Evolutionary conservation across 2,888 invertebrate species (phyloP), one percentile per base, ranked within the genome.

Genomic region (Urechis unicinctus): DNA sequence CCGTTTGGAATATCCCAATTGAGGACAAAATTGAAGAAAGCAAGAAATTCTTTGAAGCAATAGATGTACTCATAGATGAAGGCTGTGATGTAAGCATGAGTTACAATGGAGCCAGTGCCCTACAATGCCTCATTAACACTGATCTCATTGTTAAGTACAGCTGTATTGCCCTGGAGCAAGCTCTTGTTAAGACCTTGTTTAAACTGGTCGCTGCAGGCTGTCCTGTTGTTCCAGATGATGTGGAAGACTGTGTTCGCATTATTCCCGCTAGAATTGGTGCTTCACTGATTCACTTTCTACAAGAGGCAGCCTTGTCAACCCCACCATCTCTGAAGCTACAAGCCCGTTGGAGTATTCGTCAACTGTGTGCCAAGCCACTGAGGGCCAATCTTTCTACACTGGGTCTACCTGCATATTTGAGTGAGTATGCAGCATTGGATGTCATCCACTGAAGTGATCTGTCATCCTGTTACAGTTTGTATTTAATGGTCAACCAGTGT

Each of bases 301-400:
- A 36, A 9, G 17, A 29, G 24, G 1, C 21, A 28, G 17, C 22
- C 9, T 29, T 24, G 45, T 25, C 42, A 22, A 41, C n/a, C 26
- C 47, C 53, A 9, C n/a, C 30, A 22, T 21, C 50, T 17, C 25
- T 54, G 28, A 54, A 54, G 50, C 54, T 52, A 31, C 50, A 28
- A n/a, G 28, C 45, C 28, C 30, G 42, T 17, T n/a, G 45, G 22
- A 5, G 4, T 26, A 42, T 54, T 52, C 54, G 54, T 26, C n/a
- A 28, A 24, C 31, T 25, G 21, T 25, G 31, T 49, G 26, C 24
- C 4, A 53, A 49, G 49, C 53, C 53, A 17, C 53, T 53, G 17
- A 28, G 25, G n/a, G 53, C 22, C n/a, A 26, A 31, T 21, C 30
- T 53, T 5, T n/a, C 24, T 9, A 24, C 28, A n/a, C 48, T 53